Conservation (phyloP, 2,113 vertebrate species). For the Zapus hudsonius region DNA sequence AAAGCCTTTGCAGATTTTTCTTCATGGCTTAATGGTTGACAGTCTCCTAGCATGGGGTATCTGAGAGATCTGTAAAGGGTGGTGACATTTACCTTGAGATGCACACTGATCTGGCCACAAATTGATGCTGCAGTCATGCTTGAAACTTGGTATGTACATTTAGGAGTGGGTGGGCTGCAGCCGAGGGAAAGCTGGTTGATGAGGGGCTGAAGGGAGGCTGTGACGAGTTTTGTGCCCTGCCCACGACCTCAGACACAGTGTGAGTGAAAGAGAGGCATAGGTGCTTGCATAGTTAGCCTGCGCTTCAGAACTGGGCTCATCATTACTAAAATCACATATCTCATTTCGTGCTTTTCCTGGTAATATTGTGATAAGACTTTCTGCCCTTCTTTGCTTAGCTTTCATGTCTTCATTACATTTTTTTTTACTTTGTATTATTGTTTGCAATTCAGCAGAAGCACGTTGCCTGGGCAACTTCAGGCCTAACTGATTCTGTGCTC, state of each 20-base stretch:
- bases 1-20: neutral
- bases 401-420: neutral
- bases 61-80: neutral
- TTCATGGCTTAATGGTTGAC: neutral
- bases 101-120: neutral
- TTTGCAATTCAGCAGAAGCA: neutral
- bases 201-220: neutral
- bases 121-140: neutral
- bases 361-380: neutral
- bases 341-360: neutral
- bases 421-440: conserved; percentile 2
- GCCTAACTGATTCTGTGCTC: neutral
- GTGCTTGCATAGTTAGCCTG: neutral
- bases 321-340: neutral
- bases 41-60: neutral
- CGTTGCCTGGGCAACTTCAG: neutral
- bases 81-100: neutral
- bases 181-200: neutral
- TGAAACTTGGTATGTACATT: neutral
- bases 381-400: neutral
- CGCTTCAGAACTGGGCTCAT: neutral
- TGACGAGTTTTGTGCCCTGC: neutral
- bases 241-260: neutral
- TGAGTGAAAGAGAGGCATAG: neutral
- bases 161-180: neutral